Base-by-base conservation (phyloP, 2,113 vertebrate species). In the Caloenas nicobarica region DNA sequence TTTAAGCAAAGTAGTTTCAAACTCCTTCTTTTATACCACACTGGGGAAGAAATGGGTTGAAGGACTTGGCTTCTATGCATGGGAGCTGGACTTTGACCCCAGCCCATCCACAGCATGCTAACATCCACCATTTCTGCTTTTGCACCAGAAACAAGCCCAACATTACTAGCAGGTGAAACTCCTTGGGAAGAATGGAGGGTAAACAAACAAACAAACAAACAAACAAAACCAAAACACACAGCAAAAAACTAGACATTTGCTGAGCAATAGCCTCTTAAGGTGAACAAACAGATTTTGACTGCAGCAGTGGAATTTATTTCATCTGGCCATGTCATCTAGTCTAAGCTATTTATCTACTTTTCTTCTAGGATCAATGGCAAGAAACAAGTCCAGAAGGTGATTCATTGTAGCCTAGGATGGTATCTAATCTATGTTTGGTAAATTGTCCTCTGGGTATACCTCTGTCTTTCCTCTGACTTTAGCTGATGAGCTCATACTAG, bases 341-440 rank as follows among this genome's bases (percentile, higher is more conserved):
- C 77, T 70, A 44, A 91, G n/a, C 44, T 91, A 54, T 94, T 81
- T 83, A 83, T 87, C 65, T 93, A 7, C 29, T 68, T 68, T 91
- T 84, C 89, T 95, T 26, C 73, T 81, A 33, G 36, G 73, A 85
- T 64, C 65, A 65, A 40, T 53, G 44, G 44, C 60, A 72, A 91
- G 84, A 72, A 84, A 53, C 36, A 62, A 71, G 53, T 26, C 34
- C 61, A 91, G 86, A 34, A 87, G 73, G 44, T 89, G 94, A 96
- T 87, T 92, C 84, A 76, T 56, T 44, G 17, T 38, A 16, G 61
- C 34, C 33, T 84, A n/a, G 83, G 44, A 68, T 69, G 57, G 66
- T 72, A 60, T 85, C 86, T 79, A 34, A 66, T 68, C 69, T 90
- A 1, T 38, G 70, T 65, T 93, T 57, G 53, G 66, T 71, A 36